Conservation (phyloP, 2,113 vertebrate species). For the Hippolais icterina region DNA sequence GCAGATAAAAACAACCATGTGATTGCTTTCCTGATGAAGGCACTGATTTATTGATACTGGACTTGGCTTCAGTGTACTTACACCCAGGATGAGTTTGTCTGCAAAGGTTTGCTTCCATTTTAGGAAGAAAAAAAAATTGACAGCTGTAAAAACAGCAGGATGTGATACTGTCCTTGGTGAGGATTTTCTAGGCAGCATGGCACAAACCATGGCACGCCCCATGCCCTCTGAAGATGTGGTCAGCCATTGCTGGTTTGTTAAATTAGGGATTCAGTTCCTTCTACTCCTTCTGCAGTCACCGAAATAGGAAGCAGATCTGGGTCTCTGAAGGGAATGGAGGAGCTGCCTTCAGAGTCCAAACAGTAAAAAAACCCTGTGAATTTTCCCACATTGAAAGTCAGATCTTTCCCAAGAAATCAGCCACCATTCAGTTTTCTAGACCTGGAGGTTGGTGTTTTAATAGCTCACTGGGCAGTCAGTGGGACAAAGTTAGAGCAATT, state of each 20-base stretch:
- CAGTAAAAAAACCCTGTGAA: neutral
- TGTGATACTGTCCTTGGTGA: neutral
- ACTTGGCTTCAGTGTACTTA: conserved; percentile 29
- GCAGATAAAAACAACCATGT: conserved; percentile 57
- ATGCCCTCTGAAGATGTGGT: neutral
- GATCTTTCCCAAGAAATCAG: neutral
- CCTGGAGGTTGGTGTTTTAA: neutral
- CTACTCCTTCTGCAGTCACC: neutral
- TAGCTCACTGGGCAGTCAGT: neutral
- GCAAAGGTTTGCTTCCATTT: conserved; percentile 48
- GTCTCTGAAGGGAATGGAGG: neutral
- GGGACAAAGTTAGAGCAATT: neutral
- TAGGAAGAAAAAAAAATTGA: conserved; percentile 47
- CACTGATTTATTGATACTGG: conserved; percentile 58
- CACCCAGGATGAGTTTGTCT: conserved; percentile 19
- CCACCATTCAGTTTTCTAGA: neutral
- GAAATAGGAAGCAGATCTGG: neutral
- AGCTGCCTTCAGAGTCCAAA: neutral
- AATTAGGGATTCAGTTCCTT: neutral
- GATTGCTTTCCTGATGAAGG: conserved; percentile 28
- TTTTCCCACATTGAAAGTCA: neutral
- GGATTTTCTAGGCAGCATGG: neutral
- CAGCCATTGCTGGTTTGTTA: neutral
- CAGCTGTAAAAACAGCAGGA: conserved; percentile 27
- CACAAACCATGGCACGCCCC: neutral